Conservation (phyloP, 2,888 invertebrate genomes). For the Nephrotoma flavescens region DNA sequence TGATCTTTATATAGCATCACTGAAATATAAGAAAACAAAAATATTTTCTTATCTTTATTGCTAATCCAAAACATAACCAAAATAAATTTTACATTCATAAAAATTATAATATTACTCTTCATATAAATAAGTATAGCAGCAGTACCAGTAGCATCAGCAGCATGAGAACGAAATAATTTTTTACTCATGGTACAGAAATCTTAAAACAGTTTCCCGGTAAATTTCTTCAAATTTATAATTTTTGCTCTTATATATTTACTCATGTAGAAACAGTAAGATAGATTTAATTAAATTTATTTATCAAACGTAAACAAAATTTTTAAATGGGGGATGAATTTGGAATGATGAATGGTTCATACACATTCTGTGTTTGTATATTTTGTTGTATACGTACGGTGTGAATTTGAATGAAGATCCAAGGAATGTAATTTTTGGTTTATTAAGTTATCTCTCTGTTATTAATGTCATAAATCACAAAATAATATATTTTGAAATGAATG, state of each 20-base stretch:
- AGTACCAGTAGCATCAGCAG: not conserved
- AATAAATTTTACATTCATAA: not conserved
- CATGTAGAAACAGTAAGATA: not conserved
- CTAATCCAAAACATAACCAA: not conserved
- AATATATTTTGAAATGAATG: not conserved
- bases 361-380: not conserved
- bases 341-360: not conserved
- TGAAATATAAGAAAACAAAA: not conserved
- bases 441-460: not conserved
- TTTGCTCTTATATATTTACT: not conserved
- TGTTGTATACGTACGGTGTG: not conserved
- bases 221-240: not conserved
- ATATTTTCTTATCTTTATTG: not conserved
- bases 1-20: not conserved
- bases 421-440: not conserved
- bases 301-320: not conserved
- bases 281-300: not conserved
- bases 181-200: too few relatives aligned
- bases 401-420: not conserved
- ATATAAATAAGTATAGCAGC: not conserved
- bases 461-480: not conserved
- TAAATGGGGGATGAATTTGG: not conserved
- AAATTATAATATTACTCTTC: not conserved
- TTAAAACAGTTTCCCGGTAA: not conserved
- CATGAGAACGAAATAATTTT: not conserved